Conservation (phyloP, 1,140 invertebrate species). For the Camponotus pennsylvanicus region DNA sequence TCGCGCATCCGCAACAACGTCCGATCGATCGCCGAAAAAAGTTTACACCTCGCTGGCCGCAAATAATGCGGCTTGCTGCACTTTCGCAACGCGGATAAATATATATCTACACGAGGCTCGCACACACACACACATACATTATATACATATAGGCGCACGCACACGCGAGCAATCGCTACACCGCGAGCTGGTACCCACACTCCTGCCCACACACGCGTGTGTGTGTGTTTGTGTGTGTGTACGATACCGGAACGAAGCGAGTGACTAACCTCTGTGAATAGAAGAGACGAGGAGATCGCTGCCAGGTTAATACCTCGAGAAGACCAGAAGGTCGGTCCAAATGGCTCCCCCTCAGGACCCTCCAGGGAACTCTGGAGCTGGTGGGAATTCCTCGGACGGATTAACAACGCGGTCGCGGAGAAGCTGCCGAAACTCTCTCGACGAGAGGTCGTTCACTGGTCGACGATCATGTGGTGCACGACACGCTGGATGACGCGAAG, state of each 20-base stretch:
- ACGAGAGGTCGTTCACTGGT: constrained; percentile 46
- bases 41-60: constrained; percentile 59
- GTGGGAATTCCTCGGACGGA: background rate
- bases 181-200: constrained; percentile 55
- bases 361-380: background rate
- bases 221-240: constrained; percentile 39
- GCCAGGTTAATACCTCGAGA: constrained; percentile 38
- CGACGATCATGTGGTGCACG: constrained; percentile 16
- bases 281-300: constrained; percentile 57
- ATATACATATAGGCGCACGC: background rate
- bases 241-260: constrained; percentile 73
- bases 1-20: background rate
- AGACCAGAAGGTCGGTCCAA: constrained; percentile 20
- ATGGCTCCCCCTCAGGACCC: background rate
- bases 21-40: constrained; percentile 41
- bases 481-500: constrained; percentile 49
- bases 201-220: constrained; percentile 60
- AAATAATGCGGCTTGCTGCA: constrained; percentile 61
- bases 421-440: background rate
- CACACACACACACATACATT: background rate
- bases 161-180: constrained; percentile 58
- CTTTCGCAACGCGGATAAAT: constrained; percentile 68
- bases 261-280: constrained; percentile 76
- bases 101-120: constrained; percentile 31
- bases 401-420: constrained; percentile 25